phyloP scores from a whole-genome alignment of 2,113 vertebrate genomes.

The Malurus cyaneus region DNA sequence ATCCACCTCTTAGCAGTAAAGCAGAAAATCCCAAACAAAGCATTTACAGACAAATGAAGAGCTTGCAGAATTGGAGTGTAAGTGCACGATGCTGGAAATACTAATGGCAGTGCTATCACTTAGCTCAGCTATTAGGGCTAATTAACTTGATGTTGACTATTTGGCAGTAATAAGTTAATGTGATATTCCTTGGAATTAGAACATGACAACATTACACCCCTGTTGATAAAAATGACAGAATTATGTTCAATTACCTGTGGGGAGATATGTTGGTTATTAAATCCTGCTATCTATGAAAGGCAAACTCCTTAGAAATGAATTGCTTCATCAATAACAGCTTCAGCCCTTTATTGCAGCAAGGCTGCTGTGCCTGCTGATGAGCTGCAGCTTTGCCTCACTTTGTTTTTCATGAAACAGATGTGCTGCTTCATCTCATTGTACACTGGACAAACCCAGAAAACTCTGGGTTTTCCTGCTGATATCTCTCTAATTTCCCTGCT shows the following conservation, averaged over 20 bases:
- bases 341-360: background rate
- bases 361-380: background rate
- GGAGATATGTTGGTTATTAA: background rate
- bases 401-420: background rate
- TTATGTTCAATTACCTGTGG: background rate
- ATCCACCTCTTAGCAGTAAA: background rate
- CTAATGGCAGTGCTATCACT: background rate
- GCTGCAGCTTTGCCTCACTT: background rate
- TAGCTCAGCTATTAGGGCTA: conserved; percentile 1
- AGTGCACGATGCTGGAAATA: background rate
- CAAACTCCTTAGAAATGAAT: conserved; percentile 9
- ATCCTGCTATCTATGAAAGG: background rate
- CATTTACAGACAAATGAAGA: background rate
- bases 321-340: background rate
- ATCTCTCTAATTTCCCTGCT: background rate
- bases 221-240: conserved; percentile 5
- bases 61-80: background rate
- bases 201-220: background rate
- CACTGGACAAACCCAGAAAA: background rate
- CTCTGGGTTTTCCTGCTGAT: background rate
- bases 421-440: background rate
- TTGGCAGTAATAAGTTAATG: background rate
- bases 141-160: background rate
- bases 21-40: background rate
- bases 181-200: background rate